Evolutionary conservation across 2,888 invertebrate genomes (phyloP), one percentile per base, ranked within the genome.

Genomic region (Lepidonotus clava): DNA sequence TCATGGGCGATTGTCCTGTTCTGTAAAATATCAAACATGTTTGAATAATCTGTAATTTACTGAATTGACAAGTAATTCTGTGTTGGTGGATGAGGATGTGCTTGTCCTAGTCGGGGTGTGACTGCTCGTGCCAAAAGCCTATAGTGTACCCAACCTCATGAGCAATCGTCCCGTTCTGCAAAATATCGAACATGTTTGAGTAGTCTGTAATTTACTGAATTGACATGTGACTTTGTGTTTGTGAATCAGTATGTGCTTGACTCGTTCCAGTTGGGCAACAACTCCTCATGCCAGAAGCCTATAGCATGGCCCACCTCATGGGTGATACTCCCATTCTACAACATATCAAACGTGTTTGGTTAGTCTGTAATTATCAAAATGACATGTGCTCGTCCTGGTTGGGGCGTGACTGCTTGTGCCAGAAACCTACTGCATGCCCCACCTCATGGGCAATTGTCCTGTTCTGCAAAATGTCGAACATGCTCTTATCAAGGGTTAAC

Each of bases 81-180:
- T 91, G 87, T 28, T 88, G 85, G 24, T 90, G 87, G 51, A 93
- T 90, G 41, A 80, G 87, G n/a, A 93, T 88, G 87, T 92, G 89
- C 4, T 90, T 88, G 84, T 92, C 91, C 53, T 93, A 86, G 87
- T 93, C 93, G 1, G 92, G 92, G 6, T 93, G 89, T 5, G 92
- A 92, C 89, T 93, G 93, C 87, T 93, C 93, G 89, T 93, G 93
- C 92, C 93, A 93, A 88, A 93, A 92, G 0, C 93, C 93, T 8
- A 93, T 90, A 38, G 91, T 92, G 85, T 93, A 93, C 21, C 93
- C 93, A 5, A 93, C 90, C 86, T 93, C 93, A 86, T 93, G 93
- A 0, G 92, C 90, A 51, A 93, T 89, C 0, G 91, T 91, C 11
- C 93, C 93, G 86, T 91, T 90, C 93, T 93, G 90, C 40, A 86